Conservation (phyloP, 2,113 vertebrate species). For the Baryphthengus martii region DNA sequence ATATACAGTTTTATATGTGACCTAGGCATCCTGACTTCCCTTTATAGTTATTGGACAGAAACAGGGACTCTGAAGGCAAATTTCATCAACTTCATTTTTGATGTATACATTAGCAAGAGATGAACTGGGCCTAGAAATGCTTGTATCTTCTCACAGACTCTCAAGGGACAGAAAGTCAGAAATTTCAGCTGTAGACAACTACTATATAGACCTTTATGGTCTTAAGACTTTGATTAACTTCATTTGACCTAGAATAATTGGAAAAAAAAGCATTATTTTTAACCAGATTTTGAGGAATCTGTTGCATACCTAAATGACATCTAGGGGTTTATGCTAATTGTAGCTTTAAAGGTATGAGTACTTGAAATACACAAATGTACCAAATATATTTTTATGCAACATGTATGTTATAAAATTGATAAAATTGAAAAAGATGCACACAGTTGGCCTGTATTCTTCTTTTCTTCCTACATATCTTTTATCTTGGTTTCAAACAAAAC, state of each 20-base stretch:
- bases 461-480: background rate
- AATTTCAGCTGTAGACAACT: background rate
- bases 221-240: background rate
- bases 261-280: background rate
- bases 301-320: background rate
- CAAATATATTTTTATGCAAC: background rate
- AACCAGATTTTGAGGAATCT: background rate
- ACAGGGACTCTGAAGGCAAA: background rate
- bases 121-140: background rate
- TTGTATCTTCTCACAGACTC: background rate
- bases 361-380: background rate
- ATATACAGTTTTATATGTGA: background rate
- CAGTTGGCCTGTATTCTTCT: background rate
- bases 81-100: background rate
- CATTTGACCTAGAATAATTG: background rate
- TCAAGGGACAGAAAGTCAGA: background rate
- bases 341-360: background rate
- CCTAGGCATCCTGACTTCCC: background rate
- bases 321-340: background rate
- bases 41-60: background rate
- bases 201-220: background rate
- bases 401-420: background rate
- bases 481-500: background rate
- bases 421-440: background rate
- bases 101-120: background rate